Percentiles rank a stretch among this genome's conserved stretches.
Conservation (phyloP, 2,113 vertebrate genomes). For the Cettia cetti region DNA sequence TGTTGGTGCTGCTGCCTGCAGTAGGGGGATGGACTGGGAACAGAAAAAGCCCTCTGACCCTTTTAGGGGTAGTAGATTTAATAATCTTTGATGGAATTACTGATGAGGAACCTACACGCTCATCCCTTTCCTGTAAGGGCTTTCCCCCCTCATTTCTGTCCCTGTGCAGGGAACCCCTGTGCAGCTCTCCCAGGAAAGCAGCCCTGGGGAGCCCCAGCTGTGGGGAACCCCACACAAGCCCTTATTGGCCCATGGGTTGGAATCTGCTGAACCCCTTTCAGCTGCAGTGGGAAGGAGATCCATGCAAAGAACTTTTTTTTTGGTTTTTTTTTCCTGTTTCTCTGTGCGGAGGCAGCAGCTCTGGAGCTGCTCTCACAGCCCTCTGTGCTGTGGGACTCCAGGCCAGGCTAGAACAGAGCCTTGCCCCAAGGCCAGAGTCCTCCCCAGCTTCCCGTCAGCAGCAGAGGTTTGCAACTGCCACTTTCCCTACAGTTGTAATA, state of each 20-base stretch:
- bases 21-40: not conserved
- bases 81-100: conserved; percentile 1
- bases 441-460: not conserved
- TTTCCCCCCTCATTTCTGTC: not conserved
- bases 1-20: not conserved
- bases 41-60: not conserved
- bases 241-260: not conserved
- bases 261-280: not conserved
- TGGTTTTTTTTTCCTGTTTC: not conserved
- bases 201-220: not conserved
- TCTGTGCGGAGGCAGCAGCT: not conserved
- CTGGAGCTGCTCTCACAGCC: not conserved
- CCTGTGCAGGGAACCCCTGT: not conserved
- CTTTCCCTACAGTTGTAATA: not conserved
- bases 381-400: not conserved
- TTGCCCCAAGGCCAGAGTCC: not conserved
- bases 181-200: not conserved
- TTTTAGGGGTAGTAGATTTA: not conserved
- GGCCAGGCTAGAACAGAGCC: not conserved
- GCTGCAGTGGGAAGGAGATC: not conserved
- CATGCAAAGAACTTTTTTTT: not conserved
- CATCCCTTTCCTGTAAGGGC: not conserved
- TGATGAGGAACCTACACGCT: not conserved
- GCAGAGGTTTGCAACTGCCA: not conserved
- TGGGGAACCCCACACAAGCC: not conserved